Evolutionary conservation across 2,113 vertebrate species (phyloP).

Genomic region (Mionectes macconnelli): DNA sequence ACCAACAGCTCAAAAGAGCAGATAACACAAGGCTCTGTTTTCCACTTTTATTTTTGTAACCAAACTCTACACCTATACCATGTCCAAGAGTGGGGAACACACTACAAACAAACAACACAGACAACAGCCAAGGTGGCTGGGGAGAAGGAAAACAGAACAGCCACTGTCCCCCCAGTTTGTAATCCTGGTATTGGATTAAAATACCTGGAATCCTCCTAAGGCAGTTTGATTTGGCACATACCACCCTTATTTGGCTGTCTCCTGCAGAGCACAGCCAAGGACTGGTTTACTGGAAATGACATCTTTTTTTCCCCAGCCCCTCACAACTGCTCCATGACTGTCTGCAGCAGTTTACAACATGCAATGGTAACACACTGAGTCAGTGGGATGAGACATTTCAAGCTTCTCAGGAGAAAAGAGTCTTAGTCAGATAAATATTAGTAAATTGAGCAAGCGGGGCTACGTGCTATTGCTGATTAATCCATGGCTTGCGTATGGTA

Average conservation of each 20-base stretch:
- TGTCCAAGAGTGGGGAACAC: not conserved
- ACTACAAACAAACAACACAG: too few relatives aligned
- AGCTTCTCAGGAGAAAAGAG: conserved; percentile 22
- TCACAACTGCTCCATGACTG: not conserved
- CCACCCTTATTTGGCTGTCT: not conserved
- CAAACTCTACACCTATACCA: not conserved
- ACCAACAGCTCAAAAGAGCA: not conserved
- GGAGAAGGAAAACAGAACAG: not conserved
- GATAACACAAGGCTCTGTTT: not conserved
- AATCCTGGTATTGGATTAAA: not conserved
- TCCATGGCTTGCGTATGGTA: not conserved
- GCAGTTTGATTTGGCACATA: not conserved
- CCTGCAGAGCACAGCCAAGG: not conserved
- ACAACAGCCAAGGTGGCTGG: not conserved
- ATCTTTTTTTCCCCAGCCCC: not conserved
- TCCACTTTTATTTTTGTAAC: not conserved
- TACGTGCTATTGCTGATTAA: conserved; percentile 53
- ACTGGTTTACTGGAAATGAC: not conserved
- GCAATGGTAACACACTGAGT: conserved; percentile 18
- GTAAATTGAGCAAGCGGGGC: conserved; percentile 39
- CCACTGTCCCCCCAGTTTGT: not conserved
- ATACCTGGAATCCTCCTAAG: not conserved
- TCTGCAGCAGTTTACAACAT: conserved; percentile 11
- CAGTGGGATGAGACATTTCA: conserved; percentile 20
- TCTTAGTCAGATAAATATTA: conserved; percentile 64